Conservation (phyloP, 1,140 invertebrate genomes). For the Monochamus saltuarius region DNA sequence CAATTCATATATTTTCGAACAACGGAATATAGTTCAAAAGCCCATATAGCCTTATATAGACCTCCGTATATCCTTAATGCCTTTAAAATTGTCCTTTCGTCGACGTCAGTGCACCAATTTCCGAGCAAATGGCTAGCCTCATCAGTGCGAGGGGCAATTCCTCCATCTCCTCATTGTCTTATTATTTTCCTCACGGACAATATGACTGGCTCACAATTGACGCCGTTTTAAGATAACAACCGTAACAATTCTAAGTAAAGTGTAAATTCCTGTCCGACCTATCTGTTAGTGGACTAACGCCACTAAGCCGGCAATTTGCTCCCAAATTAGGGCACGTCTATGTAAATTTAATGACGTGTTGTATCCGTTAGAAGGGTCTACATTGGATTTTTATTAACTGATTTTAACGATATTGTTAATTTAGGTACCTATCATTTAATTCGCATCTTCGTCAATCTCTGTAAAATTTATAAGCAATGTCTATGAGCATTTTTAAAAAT, state of each 20-base stretch:
- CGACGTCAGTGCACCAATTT: too few relatives aligned
- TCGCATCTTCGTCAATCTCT: too few relatives aligned
- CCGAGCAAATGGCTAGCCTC: too few relatives aligned
- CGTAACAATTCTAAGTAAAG: constrained; percentile 25
- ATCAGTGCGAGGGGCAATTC: too few relatives aligned
- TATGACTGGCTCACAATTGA: constrained; percentile 36
- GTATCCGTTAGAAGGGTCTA: constrained; percentile 22
- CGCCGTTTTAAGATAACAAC: constrained; percentile 30
- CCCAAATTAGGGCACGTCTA: constrained; percentile 29
- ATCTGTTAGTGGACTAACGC: constrained; percentile 28
- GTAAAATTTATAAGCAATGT: too few relatives aligned
- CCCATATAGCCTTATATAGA: too few relatives aligned
- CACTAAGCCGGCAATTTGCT: constrained; percentile 31
- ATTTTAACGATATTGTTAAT: constrained; percentile 10
- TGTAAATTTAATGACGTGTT: constrained; percentile 32
- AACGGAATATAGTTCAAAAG: too few relatives aligned
- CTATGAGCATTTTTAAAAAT: too few relatives aligned
- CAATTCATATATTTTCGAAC: too few relatives aligned
- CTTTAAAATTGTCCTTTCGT: too few relatives aligned
- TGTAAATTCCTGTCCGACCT: constrained; percentile 28
- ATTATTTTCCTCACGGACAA: constrained; percentile 37
- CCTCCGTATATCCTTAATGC: too few relatives aligned
- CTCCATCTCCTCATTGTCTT: constrained; percentile 7
- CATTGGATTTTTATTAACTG: constrained; percentile 7
- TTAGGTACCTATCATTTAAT: not conserved